These are phyloP conservation scores for Cryptoprocta ferox DNA, from an alignment of 2,797 vertebrate species.

Conservation along the genomic window DNA sequence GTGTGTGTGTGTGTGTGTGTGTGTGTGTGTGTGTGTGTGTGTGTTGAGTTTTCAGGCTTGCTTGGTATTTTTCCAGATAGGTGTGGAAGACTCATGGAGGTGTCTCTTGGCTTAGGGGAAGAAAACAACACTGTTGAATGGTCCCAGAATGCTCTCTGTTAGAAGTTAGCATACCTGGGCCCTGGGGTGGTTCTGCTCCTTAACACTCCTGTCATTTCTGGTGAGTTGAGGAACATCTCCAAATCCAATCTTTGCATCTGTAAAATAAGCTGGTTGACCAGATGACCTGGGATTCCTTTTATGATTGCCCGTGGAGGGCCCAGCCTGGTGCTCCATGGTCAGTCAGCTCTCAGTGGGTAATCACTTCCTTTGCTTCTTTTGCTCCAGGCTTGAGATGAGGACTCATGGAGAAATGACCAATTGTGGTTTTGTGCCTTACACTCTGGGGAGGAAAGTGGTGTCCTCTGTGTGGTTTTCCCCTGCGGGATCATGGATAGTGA, in stretches of 20 bases:
- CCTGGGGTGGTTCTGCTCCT: background rate
- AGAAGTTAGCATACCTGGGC: background rate
- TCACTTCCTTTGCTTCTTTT: background rate
- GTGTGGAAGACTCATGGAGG: background rate
- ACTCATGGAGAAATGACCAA: background rate
- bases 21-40: background rate
- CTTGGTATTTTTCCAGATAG: background rate
- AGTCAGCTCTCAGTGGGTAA: background rate
- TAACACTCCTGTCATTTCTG: background rate
- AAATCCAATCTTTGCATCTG: background rate
- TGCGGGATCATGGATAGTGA: background rate
- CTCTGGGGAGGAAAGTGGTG: background rate
- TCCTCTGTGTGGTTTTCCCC: background rate
- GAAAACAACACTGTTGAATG: background rate
- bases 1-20: background rate
- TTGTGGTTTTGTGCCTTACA: background rate
- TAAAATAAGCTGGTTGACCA: background rate
- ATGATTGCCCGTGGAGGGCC: background rate
- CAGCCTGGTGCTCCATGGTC: fast-evolving
- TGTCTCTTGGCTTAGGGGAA: background rate
- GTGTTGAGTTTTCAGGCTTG: background rate
- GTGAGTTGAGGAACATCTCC: background rate
- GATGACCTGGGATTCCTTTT: background rate
- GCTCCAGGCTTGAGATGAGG: conserved; percentile 1
- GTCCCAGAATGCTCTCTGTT: background rate